phyloP scores from a whole-genome alignment of 2,888 invertebrate genomes.

The Drosophila neutralis region DNA sequence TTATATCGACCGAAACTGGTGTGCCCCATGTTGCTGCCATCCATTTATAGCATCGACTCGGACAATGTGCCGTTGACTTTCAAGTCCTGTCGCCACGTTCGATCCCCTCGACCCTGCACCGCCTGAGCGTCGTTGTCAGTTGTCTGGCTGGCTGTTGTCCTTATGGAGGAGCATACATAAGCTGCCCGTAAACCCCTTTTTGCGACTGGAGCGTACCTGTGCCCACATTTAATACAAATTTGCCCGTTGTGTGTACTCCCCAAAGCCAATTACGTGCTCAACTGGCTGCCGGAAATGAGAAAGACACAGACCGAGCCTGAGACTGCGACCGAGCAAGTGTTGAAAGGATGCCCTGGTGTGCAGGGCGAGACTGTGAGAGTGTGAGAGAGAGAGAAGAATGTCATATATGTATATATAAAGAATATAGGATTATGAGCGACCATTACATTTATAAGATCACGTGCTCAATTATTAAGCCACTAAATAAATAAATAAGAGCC shows the following conservation, averaged over 20 bases:
- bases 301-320: background rate
- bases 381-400: background rate
- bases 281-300: constrained; percentile 50
- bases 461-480: constrained; percentile 80
- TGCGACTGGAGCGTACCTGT: constrained; percentile 37
- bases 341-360: background rate
- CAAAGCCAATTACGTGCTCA: constrained; percentile 78
- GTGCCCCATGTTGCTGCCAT: constrained; percentile 13
- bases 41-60: constrained; percentile 30
- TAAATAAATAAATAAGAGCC: constrained; percentile 75
- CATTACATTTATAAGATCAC: constrained; percentile 77
- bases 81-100: constrained; percentile 53
- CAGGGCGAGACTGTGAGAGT: background rate
- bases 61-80: constrained; percentile 56
- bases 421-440: constrained; percentile 43
- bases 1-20: constrained; percentile 1
- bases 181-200: constrained; percentile 74
- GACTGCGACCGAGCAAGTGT: background rate
- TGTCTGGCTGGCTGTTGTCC: constrained; percentile 31
- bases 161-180: constrained; percentile 73
- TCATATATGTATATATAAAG: background rate
- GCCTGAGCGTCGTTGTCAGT: constrained; percentile 17
- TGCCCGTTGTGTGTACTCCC: constrained; percentile 69
- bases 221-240: constrained; percentile 75
- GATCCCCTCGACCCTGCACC: background rate